These are phyloP conservation scores for Terrapene triunguis DNA, from an alignment of 2,113 vertebrate genomes.

Conservation along the genomic window DNA sequence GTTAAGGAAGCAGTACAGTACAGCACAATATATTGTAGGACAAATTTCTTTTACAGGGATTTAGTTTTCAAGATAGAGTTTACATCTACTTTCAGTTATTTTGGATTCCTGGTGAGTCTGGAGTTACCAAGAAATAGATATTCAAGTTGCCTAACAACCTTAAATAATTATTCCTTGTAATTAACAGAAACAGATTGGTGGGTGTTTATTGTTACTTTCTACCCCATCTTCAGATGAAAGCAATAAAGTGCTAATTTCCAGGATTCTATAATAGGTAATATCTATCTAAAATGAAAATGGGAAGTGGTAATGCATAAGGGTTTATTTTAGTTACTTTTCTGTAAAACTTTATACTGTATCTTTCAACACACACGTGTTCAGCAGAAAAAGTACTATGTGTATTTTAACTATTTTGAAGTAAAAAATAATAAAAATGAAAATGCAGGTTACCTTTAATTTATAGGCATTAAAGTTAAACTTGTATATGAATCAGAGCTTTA, in stretches of 20 bases:
- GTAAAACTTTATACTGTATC: background rate
- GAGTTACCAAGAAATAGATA: background rate
- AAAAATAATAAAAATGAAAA: background rate
- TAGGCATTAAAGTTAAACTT: background rate
- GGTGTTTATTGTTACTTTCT: background rate
- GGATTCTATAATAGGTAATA: background rate
- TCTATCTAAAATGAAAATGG: background rate
- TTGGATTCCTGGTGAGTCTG: background rate
- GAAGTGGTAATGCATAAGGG: accelerated
- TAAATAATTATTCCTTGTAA: background rate
- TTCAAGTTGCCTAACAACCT: background rate
- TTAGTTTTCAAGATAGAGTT: background rate
- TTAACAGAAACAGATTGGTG: background rate
- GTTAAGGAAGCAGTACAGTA: background rate
- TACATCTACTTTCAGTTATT: background rate
- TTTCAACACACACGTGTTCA: background rate
- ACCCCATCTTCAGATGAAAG: background rate
- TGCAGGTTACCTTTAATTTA: background rate
- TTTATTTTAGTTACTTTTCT: background rate
- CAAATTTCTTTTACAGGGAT: background rate
- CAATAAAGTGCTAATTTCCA: background rate
- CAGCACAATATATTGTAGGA: background rate
- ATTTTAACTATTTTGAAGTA: background rate
- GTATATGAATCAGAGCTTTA: background rate
- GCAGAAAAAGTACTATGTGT: background rate